These are phyloP conservation scores for Coleophora flavipennella DNA, from an alignment of 2,888 invertebrate species.

Conservation along the genomic window DNA sequence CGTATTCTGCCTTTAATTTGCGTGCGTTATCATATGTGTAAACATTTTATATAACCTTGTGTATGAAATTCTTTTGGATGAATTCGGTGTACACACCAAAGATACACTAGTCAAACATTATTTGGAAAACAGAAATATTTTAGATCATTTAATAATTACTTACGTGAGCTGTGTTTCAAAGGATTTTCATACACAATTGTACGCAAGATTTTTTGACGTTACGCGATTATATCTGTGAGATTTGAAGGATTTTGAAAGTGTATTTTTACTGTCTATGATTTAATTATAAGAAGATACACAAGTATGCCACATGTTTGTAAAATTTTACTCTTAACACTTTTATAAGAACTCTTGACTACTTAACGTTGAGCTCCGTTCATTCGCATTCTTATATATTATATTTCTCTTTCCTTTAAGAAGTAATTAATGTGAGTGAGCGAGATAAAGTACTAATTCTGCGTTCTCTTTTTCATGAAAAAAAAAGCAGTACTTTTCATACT, in stretches of 20 bases:
- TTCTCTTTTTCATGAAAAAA: no score
- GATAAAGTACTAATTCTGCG: no score
- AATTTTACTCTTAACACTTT: slow-evolving; percentile 18
- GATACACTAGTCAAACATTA: no score
- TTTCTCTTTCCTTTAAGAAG: no score
- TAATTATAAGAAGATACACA: slow-evolving; percentile 56
- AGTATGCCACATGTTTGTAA: slow-evolving; percentile 36
- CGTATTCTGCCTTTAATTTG: slow-evolving; percentile 64
- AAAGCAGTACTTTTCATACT: no score
- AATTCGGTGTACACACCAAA: background rate
- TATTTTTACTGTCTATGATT: slow-evolving; percentile 17
- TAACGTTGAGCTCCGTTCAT: slow-evolving; percentile 4
- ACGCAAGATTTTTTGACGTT: no score
- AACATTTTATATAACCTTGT: slow-evolving; percentile 6
- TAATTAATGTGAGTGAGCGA: no score
- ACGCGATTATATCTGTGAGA: slow-evolving; percentile 10
- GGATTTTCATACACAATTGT: no score
- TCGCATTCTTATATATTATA: no score
- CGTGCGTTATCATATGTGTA: slow-evolving; percentile 34
- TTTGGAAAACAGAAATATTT: no score
- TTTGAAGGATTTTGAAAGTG: slow-evolving; percentile 2
- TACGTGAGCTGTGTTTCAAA: no score
- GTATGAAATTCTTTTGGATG: slow-evolving; percentile 8
- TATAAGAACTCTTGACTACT: slow-evolving; percentile 10
- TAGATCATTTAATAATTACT: no score